Percentiles rank a stretch among this genome's conserved stretches.
These are phyloP conservation scores for Tapirus indicus DNA, from an alignment of 2,797 vertebrate genomes.

Conservation along the genomic window DNA sequence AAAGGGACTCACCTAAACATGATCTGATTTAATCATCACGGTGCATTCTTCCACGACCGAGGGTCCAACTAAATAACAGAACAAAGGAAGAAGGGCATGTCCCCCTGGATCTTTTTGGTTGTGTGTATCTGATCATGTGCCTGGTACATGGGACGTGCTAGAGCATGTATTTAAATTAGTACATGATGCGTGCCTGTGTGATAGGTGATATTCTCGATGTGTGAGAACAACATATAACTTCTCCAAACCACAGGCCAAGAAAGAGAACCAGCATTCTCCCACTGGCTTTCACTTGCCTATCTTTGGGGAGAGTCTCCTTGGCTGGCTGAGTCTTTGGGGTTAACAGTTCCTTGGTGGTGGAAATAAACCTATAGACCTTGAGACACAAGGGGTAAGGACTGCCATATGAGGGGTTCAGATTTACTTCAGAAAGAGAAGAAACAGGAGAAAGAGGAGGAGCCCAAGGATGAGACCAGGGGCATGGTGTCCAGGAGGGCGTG, in stretches of 20 bases:
- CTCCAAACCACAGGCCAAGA: neutral
- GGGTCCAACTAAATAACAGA: neutral
- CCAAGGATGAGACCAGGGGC: rapidly evolving
- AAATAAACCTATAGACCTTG: rapidly evolving
- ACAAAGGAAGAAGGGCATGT: neutral
- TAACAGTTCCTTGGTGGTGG: neutral
- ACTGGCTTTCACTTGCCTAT: neutral
- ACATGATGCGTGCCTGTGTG: rapidly evolving
- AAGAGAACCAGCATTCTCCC: neutral
- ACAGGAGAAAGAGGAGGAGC: neutral
- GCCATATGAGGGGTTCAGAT: neutral
- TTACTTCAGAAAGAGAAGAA: neutral
- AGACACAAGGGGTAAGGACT: neutral
- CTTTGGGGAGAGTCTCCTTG: neutral
- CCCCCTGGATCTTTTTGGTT: rapidly evolving
- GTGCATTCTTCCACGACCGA: neutral
- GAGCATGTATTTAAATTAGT: neutral
- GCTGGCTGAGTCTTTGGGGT: neutral
- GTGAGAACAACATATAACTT: neutral
- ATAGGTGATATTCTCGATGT: rapidly evolving
- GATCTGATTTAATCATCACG: rapidly evolving
- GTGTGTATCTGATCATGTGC: rapidly evolving
- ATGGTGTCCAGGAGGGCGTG: neutral
- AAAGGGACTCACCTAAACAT: rapidly evolving
- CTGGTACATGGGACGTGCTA: neutral